Evolutionary conservation across 2,888 invertebrate species (phyloP), one percentile per base, ranked within the genome.

Genomic region (Heliothis peltigera): DNA sequence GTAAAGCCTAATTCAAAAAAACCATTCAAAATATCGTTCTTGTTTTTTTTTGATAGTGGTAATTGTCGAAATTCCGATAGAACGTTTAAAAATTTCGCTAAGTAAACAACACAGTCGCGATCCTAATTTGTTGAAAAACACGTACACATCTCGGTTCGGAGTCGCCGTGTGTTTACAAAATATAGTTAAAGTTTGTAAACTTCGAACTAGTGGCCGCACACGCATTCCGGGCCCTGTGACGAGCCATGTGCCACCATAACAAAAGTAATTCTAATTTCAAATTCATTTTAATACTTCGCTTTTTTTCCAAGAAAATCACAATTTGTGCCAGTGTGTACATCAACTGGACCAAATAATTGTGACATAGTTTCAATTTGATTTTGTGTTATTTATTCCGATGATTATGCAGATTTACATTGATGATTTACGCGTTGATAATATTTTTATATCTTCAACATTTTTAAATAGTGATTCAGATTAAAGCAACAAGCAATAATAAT

Each of bases 161-260:
- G 75, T 79, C 77, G 70, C 68, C 62, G 72, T 21, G 21, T 88
- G 87, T 92, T 91, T 92, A 89, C 86, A 87, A 93, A 91, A 83
- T 75, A 43, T 51, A 47, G 63, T 28, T 57, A 42, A n/a, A 70
- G 83, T 91, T 92, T 89, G 79, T 87, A 91, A 93, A 92, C 89
- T 78, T 58, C 21, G 65, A 65, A 75, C 77, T 51, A 67, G 64
- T 69, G 70, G 64, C 39, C 61, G 56, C 47, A 66, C 81, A 80
- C 70, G 82, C 75, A 70, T 77, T 65, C 67, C 60, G 61, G 39
- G 49, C 70, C 63, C 64, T 70, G 76, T 79, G 79, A n/a, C 53
- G 25, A 59, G 46, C 68, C 80, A 81, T 79, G 80, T 77, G 80
- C 74, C 64, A 57, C 19, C 43, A 64, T 22, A 69, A 67, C 63